Evolutionary conservation across 2,797 vertebrate species (phyloP), one percentile per base, ranked within the genome.

Genomic region (Acanthiza pusilla): DNA sequence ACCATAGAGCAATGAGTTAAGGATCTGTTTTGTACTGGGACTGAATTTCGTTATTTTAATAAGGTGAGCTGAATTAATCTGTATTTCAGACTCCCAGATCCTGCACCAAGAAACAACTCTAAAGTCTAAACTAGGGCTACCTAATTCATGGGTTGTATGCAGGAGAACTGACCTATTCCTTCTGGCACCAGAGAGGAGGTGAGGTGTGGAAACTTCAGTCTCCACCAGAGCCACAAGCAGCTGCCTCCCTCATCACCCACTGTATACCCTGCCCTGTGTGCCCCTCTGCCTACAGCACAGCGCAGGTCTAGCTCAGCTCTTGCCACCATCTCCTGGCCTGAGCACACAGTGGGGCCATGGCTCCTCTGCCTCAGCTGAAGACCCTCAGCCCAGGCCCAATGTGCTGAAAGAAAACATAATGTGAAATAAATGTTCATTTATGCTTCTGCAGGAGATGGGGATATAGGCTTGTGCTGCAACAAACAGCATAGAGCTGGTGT

Each of bases 301-400:
- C 0, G 12, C 19, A 25, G 50, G 15, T 27, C 27, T 4, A 23
- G 60, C 34, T 45, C 34, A 51, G 45, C 40, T 23, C 42, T 34
- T 54, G 29, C 15, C 16, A 3, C 12, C 38, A 6, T 14, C 17
- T 54, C 60, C 43, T 53, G 38, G 10, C 5, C 34, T 26, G 25
- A 27, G 36, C 1, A 26, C 5, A 14, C 54, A 11, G 25, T 0
- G 0, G 19, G 43, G 34, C 29, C 36, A 4, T 0, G 1, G 43
- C n/a, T 58, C 60, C 68, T 79, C 83, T 71, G 32, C 50, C 81
- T 29, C 16, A 34, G 36, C 68, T 22, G 73, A 20, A 51, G 45
- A 54, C 43, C 50, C 32, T n/a, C 45, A 53, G 29, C 19, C 25
- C 27, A 18, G 26, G 27, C 38, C 45, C 53, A 32, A 36, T 36